Conservation (phyloP, 2,797 vertebrate genomes). For the Streptopelia turtur region DNA sequence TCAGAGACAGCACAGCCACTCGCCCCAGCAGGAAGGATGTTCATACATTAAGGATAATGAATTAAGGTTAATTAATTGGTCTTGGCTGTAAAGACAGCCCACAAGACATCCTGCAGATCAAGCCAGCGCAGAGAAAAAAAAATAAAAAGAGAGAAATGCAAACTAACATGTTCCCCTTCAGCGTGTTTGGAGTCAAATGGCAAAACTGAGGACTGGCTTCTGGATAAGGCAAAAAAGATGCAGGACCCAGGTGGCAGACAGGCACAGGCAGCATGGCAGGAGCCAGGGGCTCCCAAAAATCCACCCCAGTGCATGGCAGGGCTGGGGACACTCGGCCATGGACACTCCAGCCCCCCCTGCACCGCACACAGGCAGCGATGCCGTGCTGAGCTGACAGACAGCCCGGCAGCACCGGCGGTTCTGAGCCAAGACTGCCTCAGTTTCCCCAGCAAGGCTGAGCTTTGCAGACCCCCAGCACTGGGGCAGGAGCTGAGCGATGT, state of each 20-base stretch:
- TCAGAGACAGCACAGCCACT: no score
- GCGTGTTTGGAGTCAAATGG: accelerated
- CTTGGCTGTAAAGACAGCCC: background rate
- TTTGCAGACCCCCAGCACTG: background rate
- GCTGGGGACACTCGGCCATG: accelerated
- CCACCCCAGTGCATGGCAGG: accelerated
- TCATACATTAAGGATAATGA: background rate
- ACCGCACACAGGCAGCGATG: no score
- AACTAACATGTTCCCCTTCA: background rate
- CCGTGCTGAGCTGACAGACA: no score
- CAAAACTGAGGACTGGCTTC: background rate
- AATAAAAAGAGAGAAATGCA: no score
- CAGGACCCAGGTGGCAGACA: background rate
- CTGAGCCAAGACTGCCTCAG: background rate
- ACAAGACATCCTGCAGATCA: background rate
- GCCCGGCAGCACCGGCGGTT: background rate
- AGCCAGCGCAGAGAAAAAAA: background rate
- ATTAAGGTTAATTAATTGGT: background rate
- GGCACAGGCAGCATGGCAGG: background rate
- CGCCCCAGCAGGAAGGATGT: background rate
- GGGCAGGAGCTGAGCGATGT: accelerated
- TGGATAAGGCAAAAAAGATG: background rate
- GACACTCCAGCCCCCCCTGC: background rate
- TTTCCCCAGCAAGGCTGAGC: background rate
- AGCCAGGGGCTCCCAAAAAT: background rate